Percentiles rank a stretch among this genome's conserved stretches.
Evolutionary conservation across 2,113 vertebrate species (phyloP).

Genomic region (Seriola quinqueradiata): DNA sequence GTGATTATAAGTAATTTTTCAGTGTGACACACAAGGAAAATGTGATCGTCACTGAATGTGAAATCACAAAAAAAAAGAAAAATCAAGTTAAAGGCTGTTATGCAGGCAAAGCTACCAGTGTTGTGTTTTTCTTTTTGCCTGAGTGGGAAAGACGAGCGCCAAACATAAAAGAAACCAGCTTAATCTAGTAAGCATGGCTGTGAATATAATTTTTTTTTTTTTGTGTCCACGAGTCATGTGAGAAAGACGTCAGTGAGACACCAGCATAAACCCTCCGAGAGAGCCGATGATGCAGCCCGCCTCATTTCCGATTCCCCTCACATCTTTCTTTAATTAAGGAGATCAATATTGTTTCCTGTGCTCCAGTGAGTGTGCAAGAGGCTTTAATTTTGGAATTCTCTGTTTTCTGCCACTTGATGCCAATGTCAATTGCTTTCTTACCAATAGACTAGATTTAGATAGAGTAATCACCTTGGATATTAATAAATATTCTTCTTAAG

Average conservation of each 20-base stretch:
- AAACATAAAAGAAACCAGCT: neutral
- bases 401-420: neutral
- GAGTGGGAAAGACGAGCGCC: too few relatives aligned
- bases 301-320: conserved; percentile 27
- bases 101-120: too few relatives aligned
- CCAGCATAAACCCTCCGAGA: neutral
- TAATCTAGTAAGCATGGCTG: neutral
- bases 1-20: neutral
- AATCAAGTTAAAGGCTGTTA: too few relatives aligned
- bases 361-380: conserved; percentile 10
- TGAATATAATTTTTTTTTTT: neutral
- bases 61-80: too few relatives aligned
- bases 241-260: neutral
- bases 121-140: too few relatives aligned
- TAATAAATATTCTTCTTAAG: too few relatives aligned
- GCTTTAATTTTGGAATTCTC: conserved; percentile 16
- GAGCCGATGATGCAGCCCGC: neutral
- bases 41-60: neutral
- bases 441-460: conserved; percentile 19
- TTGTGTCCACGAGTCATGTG: neutral
- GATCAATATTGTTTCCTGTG: conserved; percentile 55
- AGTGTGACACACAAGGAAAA: neutral
- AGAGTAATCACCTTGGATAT: neutral
- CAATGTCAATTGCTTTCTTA: neutral
- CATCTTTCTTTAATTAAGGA: conserved; percentile 41